Evolutionary conservation across 2,113 vertebrate species (phyloP).

Genomic region (Laticauda colubrina): DNA sequence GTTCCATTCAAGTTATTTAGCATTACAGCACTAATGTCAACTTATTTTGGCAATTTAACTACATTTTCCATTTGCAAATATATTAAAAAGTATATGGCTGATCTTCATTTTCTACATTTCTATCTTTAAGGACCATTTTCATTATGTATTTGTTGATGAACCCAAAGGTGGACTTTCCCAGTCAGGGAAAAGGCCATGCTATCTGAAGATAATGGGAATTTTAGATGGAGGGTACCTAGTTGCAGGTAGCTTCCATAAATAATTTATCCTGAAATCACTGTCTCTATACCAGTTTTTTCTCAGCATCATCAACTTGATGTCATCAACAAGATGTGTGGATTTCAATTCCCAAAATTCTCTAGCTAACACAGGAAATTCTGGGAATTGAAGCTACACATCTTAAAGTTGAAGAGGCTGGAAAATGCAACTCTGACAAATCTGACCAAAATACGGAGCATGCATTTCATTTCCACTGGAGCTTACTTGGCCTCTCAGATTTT

Average conservation of each 20-base stretch:
- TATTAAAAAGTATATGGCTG: background rate
- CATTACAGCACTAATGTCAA: background rate
- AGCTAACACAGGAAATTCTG: background rate
- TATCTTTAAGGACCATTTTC: background rate
- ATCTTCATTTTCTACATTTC: background rate
- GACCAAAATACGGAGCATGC: background rate
- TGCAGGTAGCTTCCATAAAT: background rate
- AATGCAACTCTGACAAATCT: background rate
- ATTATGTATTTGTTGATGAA: background rate
- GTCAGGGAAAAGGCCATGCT: background rate
- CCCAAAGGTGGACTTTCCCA: background rate
- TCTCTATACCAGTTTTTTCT: background rate
- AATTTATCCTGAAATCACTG: background rate
- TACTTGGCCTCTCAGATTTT: background rate
- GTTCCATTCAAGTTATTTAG: background rate
- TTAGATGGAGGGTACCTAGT: background rate
- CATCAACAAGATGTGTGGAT: background rate
- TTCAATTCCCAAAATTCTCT: background rate
- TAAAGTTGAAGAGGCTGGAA: background rate
- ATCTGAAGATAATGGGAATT: background rate
- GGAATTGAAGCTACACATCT: background rate
- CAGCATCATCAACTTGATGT: background rate
- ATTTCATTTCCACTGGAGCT: background rate
- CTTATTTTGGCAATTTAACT: background rate
- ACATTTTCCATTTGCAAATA: background rate